Evolutionary conservation across 2,113 vertebrate species (phyloP), one percentile per base, ranked within the genome.

Genomic region (Motacilla alba): DNA sequence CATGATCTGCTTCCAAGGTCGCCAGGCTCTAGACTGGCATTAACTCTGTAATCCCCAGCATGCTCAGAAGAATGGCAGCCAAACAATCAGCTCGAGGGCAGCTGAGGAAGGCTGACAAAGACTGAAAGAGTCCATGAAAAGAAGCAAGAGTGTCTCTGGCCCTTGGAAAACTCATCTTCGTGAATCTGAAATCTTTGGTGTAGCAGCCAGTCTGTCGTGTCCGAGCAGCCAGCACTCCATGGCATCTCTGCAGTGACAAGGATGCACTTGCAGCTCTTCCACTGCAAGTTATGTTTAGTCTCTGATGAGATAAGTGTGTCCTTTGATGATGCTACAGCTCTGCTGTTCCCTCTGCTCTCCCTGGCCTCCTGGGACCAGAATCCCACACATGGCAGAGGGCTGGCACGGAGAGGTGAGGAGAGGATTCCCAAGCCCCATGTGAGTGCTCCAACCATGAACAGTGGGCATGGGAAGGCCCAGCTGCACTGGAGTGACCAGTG

Each of bases 101-200:
- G 50, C 55, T 49, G 22, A 28, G 27, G 35, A 74, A 83, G 68
- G 87, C 77, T 66, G 46, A 41, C 53, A 56, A 77, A 81, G 47
- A n/a, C 72, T 56, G 5, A 53, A 75, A 64, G 18, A 58, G 58
- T 63, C 55, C 63, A 9, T 9, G 30, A 60, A 63, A 78, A 24
- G 44, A 91, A 76, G n/a, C 46, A 78, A 47, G 56, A 77, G 52
- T 15, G 2, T 46, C 47, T 73, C 41, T 35, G 78, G 83, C 52
- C 52, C 83, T 78, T 63, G 35, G 30, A 74, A 85, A 90, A 70
- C 56, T 58, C 3, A 0, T 70, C 46, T 31, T 77, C 3, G 3
- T 44, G 66, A 53, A 83, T 52, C 14, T 50, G 69, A 78, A 70
- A 75, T 95, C 95, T 96, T 95, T 89, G 91, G 91, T 88, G 76